phyloP scores from a whole-genome alignment of 30 jellyfish, hydroid and myxozoan genomes.

The Catostylus mosaicus region DNA sequence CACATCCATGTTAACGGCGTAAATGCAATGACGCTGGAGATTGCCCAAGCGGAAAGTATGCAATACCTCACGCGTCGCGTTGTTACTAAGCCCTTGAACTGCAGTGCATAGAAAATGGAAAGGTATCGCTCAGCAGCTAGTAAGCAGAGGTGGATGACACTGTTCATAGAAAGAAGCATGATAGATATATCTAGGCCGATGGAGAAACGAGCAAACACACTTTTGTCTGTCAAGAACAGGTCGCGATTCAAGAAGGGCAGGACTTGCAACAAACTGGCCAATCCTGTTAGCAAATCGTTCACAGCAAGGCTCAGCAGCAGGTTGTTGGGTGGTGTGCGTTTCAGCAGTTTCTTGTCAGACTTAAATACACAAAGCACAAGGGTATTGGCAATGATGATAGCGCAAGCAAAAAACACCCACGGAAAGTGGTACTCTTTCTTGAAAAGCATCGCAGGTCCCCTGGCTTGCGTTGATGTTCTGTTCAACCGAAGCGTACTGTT shows the following conservation, averaged over 20 bases:
- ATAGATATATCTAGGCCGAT: constrained; percentile 55
- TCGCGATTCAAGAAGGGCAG: constrained; percentile 46
- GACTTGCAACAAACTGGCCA: constrained; percentile 55
- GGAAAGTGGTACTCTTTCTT: constrained; percentile 54
- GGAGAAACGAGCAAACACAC: constrained; percentile 3
- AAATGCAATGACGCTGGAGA: constrained; percentile 42
- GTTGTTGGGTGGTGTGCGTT: constrained; percentile 65
- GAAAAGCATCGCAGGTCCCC: constrained; percentile 7
- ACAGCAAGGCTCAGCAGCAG: constrained; percentile 83
- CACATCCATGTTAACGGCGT: constrained; percentile 81
- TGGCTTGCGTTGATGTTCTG: neutral
- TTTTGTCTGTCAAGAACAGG: neutral
- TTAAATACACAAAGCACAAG: constrained; percentile 65
- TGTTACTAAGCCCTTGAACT: constrained; percentile 78
- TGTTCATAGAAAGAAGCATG: constrained; percentile 43
- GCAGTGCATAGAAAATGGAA: constrained; percentile 86
- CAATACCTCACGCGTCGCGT: constrained; percentile 62
- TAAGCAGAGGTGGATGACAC: constrained; percentile 78
- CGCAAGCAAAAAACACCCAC: constrained; percentile 57
- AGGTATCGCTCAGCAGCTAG: constrained; percentile 84
- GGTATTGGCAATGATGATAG: constrained; percentile 52
- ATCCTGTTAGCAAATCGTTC: constrained; percentile 83
- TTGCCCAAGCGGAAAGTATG: constrained; percentile 69
- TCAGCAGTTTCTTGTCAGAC: constrained; percentile 31
- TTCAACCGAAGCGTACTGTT: constrained; percentile 9